Percentiles rank a stretch among this genome's conserved stretches.
These are phyloP conservation scores for Strix occidentalis DNA, from an alignment of 2,797 vertebrate species.

Conservation along the genomic window DNA sequence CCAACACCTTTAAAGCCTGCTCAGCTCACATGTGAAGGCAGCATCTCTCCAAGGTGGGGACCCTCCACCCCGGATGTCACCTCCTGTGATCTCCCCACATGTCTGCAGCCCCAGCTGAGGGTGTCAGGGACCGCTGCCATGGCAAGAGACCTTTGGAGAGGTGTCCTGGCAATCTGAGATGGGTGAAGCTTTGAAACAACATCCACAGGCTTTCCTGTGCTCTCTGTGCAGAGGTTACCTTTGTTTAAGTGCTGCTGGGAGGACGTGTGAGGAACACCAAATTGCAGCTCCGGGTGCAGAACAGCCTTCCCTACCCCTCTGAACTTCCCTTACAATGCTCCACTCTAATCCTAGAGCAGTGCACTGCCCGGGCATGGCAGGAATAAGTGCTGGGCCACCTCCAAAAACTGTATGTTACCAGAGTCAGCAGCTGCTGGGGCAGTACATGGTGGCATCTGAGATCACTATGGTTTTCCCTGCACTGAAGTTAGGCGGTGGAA, in stretches of 20 bases:
- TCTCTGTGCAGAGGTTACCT: too few species aligned
- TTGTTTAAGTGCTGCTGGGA: fast-evolving
- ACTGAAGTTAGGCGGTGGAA: neutral
- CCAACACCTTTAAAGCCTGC: neutral
- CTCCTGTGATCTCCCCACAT: fast-evolving
- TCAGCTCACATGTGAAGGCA: neutral
- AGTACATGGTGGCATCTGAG: fast-evolving
- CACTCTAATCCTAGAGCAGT: fast-evolving
- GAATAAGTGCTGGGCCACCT: neutral
- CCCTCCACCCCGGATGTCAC: neutral
- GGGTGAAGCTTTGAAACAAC: neutral
- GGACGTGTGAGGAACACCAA: fast-evolving
- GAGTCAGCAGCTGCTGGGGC: neutral
- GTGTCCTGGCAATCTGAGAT: neutral
- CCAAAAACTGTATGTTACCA: fast-evolving
- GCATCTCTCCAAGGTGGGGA: neutral
- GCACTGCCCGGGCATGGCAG: too few species aligned
- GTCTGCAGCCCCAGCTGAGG: neutral
- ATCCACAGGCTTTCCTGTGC: neutral
- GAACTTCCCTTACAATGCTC: too few species aligned
- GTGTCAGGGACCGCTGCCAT: fast-evolving
- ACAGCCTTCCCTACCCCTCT: neutral
- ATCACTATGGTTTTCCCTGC: neutral
- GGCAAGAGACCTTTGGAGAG: neutral
- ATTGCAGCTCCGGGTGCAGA: neutral